Base-by-base conservation (phyloP, 2,888 invertebrate genomes). In the Diplolepis rosae region DNA sequence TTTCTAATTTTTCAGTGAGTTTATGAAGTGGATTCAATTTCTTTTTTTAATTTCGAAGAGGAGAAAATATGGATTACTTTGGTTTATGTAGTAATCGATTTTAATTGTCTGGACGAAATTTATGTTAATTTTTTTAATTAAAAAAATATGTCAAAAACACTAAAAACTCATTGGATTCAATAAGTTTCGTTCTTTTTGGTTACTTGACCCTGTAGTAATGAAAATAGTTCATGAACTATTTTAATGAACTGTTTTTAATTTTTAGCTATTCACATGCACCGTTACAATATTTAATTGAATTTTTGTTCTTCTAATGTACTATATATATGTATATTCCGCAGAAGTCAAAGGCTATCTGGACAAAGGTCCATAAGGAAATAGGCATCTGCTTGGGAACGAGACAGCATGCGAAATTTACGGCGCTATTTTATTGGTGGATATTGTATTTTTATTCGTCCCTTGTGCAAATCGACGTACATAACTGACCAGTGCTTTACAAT, bases 361-460 rank as follows among this genome's bases (percentile, higher is more conserved):
- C 56, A 51, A 50, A 66, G 66, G 28, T 45, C 66, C 50, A 72
- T 71, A 74, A 75, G 69, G 70, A 73, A 74, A 77, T 76, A 74
- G 72, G 76, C 70, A 71, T 75, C 77, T 68, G 56, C 61, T 70
- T 67, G 56, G 61, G 66, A 70, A 61, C 73, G 70, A 69, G 71
- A 75, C 75, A 67, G 68, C 67, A 67, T 52, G 66, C 66, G 45
- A 66, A 77, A 74, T 69, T 77, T 74, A 76, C 77, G 68, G 39
- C 56, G 54, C 73, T 75, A 75, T 74, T 86, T 86, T 85, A 83
- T 86, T 80, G 82, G 79, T 74, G 71, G 75, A 76, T 83, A 77
- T 80, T 84, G 85, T 86, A 87, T 87, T 88, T 88, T 86, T 85
- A 88, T 87, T 78, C 79, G 69, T 77, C 80, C 82, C 79, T 76